A percentile compares a stretch with the other conserved stretches of the same genome.
phyloP scores from a whole-genome alignment of 1,140 invertebrate species.

The Hypsibius dujardini region DNA sequence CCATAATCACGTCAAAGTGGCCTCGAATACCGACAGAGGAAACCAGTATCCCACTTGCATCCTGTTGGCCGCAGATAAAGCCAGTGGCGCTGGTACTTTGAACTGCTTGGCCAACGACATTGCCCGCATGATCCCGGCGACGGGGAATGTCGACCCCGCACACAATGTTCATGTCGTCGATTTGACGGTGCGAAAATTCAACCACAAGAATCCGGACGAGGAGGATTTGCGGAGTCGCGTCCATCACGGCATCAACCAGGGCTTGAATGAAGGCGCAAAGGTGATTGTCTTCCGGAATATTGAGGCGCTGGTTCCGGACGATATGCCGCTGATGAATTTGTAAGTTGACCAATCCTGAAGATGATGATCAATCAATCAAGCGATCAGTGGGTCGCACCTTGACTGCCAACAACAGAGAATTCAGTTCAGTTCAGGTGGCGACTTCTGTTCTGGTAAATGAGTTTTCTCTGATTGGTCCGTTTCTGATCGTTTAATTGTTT shows the following conservation, averaged over 20 bases:
- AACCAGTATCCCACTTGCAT: constrained; percentile 3
- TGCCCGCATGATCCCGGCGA: background rate
- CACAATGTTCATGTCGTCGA: constrained; percentile 3
- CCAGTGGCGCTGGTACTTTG: background rate
- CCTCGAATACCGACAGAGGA: background rate
- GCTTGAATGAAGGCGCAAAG: constrained; percentile 3
- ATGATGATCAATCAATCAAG: no score
- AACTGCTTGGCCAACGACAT: background rate
- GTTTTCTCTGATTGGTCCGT: no score
- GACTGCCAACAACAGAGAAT: no score
- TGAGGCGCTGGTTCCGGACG: background rate
- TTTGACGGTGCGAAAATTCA: background rate
- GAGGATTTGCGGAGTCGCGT: constrained; percentile 16
- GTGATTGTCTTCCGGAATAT: background rate
- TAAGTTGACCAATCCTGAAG: no score
- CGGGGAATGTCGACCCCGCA: background rate
- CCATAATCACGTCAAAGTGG: background rate
- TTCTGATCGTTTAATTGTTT: no score
- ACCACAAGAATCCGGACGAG: background rate
- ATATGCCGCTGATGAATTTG: background rate
- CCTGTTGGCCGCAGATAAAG: background rate
- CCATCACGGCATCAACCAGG: constrained; percentile 8
- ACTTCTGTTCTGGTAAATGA: no score
- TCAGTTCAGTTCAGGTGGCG: no score
- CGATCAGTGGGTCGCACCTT: no score